Evolutionary conservation across 2,888 invertebrate species (phyloP).

Genomic region (Dolomedes plantarius): DNA sequence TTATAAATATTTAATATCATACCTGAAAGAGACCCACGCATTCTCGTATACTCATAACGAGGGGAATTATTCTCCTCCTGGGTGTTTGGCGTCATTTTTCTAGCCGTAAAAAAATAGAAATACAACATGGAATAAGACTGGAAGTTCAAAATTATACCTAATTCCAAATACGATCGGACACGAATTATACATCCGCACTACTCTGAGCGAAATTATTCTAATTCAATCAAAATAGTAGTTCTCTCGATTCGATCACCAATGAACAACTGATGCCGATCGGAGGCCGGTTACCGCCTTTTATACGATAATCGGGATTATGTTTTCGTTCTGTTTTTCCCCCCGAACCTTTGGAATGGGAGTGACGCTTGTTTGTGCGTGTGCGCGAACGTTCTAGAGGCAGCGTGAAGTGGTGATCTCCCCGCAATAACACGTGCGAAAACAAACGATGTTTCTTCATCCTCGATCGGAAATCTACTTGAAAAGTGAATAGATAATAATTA

Average conservation of each 20-base stretch:
- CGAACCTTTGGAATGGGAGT: slow-evolving; percentile 40
- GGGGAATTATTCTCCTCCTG: no score
- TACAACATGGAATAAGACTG: slow-evolving; percentile 29
- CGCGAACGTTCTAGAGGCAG: slow-evolving; percentile 42
- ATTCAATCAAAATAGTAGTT: no score
- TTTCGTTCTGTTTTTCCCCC: slow-evolving; percentile 48
- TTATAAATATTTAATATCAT: no score
- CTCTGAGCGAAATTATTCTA: no score
- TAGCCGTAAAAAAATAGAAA: slow-evolving; percentile 39
- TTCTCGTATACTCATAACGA: slow-evolving; percentile 35
- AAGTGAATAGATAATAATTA: slow-evolving; percentile 28
- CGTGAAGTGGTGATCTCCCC: slow-evolving; percentile 24
- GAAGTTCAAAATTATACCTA: neutral
- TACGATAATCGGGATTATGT: slow-evolving; percentile 37
- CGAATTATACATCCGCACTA: no score
- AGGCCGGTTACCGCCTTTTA: slow-evolving; percentile 27
- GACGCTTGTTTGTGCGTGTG: slow-evolving; percentile 51
- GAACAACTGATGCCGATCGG: slow-evolving; percentile 22
- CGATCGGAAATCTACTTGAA: slow-evolving; percentile 32
- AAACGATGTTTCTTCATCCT: slow-evolving; percentile 28
- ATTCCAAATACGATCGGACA: neutral
- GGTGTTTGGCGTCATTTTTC: slow-evolving; percentile 17
- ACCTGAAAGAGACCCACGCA: no score
- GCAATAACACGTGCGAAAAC: slow-evolving; percentile 44
- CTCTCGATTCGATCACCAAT: neutral